These are phyloP conservation scores for Felis chaus DNA, from an alignment of 2,113 vertebrate species.

Conservation along the genomic window DNA sequence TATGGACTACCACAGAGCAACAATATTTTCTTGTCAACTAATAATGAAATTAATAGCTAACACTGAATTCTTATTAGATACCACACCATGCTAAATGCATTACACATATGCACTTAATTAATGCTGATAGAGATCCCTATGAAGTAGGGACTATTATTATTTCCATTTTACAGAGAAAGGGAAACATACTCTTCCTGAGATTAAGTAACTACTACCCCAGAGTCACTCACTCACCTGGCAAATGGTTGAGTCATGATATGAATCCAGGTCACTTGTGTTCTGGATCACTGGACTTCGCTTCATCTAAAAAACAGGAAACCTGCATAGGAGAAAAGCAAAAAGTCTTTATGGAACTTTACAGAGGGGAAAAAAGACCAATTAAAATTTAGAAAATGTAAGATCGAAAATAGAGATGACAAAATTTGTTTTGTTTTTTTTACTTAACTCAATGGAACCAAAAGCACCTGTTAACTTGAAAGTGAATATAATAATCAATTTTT, in stretches of 20 bases:
- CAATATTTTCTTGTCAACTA: background rate
- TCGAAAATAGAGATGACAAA: background rate
- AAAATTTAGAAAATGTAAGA: background rate
- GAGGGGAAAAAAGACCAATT: background rate
- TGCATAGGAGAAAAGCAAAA: background rate
- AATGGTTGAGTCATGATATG: background rate
- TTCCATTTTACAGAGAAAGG: background rate
- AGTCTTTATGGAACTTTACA: background rate
- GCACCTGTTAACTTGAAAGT: background rate
- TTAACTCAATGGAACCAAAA: background rate
- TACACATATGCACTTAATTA: background rate
- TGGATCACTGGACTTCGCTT: background rate
- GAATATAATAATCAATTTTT: conserved; percentile 16
- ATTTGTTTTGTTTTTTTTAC: background rate
- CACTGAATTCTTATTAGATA: background rate
- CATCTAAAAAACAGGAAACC: background rate
- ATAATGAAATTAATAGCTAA: conserved; percentile 4
- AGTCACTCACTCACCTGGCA: background rate
- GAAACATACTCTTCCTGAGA: background rate
- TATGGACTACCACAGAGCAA: background rate
- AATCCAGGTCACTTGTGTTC: background rate
- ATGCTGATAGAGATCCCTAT: background rate
- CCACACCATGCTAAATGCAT: background rate
- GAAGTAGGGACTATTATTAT: background rate
- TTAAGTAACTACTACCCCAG: background rate